phyloP scores from a whole-genome alignment of 2,797 vertebrate species.

The Emys orbicularis region DNA sequence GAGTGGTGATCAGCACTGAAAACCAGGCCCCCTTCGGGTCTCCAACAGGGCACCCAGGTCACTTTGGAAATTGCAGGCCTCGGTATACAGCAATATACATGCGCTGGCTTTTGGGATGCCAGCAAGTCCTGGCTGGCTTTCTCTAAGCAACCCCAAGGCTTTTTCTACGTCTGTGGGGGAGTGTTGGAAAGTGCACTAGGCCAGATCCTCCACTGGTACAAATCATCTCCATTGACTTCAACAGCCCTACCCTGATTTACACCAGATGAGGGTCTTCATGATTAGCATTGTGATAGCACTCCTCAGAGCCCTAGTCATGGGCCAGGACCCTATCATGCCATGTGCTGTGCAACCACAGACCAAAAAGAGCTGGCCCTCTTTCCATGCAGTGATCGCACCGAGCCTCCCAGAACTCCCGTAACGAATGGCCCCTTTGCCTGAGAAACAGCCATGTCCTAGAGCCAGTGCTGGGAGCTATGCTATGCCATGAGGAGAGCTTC shows the following conservation, averaged over 20 bases:
- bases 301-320: not conserved
- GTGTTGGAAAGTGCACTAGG: not conserved
- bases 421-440: too few relatives aligned
- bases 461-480: not conserved
- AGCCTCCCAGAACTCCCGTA: not conserved
- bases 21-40: too few relatives aligned
- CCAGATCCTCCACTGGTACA: too few relatives aligned
- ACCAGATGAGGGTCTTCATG: too few relatives aligned
- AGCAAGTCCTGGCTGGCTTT: not conserved
- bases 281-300: too few relatives aligned
- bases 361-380: not conserved
- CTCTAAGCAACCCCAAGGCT: not conserved
- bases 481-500: not conserved
- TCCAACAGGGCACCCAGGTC: too few relatives aligned
- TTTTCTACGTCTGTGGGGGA: not conserved
- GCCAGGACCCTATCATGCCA: too few relatives aligned
- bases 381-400: not conserved
- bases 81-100: not conserved
- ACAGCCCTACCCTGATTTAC: too few relatives aligned
- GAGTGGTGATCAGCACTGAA: too few relatives aligned
- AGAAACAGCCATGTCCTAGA: not conserved
- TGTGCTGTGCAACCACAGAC: not conserved
- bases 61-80: too few relatives aligned
- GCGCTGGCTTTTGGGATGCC: not conserved
- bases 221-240: too few relatives aligned